Conservation (phyloP, 2,797 vertebrate genomes). For the Megaceryle alcyon region DNA sequence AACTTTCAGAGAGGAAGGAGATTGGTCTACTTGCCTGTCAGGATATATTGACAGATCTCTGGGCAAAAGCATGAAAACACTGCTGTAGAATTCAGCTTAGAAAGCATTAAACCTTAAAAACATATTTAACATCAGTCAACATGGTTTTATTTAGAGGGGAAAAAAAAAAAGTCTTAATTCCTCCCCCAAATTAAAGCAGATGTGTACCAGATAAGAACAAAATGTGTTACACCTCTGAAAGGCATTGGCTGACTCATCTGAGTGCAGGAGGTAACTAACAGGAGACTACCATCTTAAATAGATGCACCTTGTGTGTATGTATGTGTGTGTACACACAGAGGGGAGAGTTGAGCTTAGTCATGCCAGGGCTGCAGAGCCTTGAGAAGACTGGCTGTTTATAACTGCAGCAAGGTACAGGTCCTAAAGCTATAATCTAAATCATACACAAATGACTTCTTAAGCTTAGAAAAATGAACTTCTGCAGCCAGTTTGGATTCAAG, state of each 20-base stretch:
- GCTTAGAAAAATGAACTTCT: not conserved
- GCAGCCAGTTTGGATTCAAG: not conserved
- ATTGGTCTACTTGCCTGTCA: not conserved
- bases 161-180: not conserved
- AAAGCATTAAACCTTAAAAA: not conserved
- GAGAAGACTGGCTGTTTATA: not conserved
- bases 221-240: not conserved
- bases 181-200: not conserved
- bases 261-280: not conserved
- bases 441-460: not conserved
- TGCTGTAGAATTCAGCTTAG: not conserved
- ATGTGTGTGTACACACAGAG: not conserved
- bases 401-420: not conserved
- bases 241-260: not conserved
- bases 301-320: not conserved
- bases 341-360: not conserved
- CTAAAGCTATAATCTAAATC: not conserved
- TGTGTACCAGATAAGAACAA: not conserved
- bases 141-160: not conserved
- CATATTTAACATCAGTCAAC: not conserved
- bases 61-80: not conserved
- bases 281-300: not conserved
- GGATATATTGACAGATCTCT: not conserved
- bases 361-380: constrained; percentile 1
- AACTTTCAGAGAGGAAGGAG: not conserved